Evolutionary conservation across 2,888 invertebrate species (phyloP).

Genomic region (Plagodis pulveraria): DNA sequence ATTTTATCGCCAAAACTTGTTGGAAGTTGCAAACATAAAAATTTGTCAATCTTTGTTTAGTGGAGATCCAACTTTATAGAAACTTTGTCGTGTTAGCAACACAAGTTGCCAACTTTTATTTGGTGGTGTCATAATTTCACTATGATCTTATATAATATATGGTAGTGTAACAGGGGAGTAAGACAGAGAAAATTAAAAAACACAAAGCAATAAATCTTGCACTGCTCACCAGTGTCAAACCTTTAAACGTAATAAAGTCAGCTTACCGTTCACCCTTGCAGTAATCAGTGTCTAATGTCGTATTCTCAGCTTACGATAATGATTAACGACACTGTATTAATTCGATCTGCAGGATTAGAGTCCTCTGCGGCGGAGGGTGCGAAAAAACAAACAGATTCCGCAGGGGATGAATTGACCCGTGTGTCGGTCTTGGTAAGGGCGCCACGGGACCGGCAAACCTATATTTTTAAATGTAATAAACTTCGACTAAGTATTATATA

Average conservation of each 20-base stretch:
- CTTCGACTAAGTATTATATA: too few species aligned
- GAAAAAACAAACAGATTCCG: constrained; percentile 80
- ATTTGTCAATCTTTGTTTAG: too few species aligned
- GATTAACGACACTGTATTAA: constrained; percentile 83
- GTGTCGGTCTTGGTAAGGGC: too few species aligned
- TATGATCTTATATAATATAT: too few species aligned
- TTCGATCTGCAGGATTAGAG: constrained; percentile 80
- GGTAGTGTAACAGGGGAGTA: too few species aligned
- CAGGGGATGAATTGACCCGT: constrained; percentile 54
- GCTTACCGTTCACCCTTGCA: constrained; percentile 71
- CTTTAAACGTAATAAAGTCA: constrained; percentile 49
- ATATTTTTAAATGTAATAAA: too few species aligned
- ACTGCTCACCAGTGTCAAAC: constrained; percentile 38
- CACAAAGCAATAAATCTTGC: constrained; percentile 7
- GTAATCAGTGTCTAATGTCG: constrained; percentile 80
- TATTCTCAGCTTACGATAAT: constrained; percentile 82
- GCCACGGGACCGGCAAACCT: too few species aligned
- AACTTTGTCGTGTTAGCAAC: too few species aligned
- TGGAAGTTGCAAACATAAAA: too few species aligned
- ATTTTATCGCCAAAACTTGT: too few species aligned
- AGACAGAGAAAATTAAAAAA: background rate
- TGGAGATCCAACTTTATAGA: too few species aligned
- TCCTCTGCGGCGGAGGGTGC: constrained; percentile 61
- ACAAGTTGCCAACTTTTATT: background rate
- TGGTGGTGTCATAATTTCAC: background rate